Evolutionary conservation across 1,140 invertebrate genomes (phyloP).

Genomic region (Proctacanthus coquilletti): DNA sequence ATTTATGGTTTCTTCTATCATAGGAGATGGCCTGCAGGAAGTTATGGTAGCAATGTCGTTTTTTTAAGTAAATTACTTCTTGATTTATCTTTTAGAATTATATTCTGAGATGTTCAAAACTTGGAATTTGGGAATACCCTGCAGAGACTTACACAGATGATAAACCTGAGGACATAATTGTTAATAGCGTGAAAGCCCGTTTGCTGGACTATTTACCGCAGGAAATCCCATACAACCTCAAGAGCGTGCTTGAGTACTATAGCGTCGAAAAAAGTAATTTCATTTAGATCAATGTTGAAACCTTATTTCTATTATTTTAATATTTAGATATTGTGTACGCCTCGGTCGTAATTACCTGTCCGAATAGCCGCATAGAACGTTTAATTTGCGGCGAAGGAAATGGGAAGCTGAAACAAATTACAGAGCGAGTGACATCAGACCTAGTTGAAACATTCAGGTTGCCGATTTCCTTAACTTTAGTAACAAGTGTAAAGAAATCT

Average conservation of each 20-base stretch:
- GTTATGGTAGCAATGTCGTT: conserved; percentile 40
- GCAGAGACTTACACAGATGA: conserved; percentile 53
- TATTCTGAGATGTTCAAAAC: conserved; percentile 45
- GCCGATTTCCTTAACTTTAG: conserved; percentile 27
- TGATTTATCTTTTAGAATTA: conserved; percentile 46
- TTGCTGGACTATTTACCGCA: conserved; percentile 61
- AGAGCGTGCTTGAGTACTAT: conserved; percentile 49
- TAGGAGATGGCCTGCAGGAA: conserved; percentile 56
- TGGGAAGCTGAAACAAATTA: conserved; percentile 48
- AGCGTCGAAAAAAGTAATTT: conserved; percentile 35
- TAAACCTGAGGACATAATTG: conserved; percentile 46
- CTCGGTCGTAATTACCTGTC: conserved; percentile 45
- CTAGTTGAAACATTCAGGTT: conserved; percentile 28
- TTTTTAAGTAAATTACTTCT: conserved; percentile 2
- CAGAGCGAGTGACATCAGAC: conserved; percentile 33
- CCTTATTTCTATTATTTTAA: conserved; percentile 7
- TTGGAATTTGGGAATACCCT: conserved; percentile 48
- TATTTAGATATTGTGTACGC: conserved; percentile 41
- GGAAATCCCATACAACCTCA: conserved; percentile 67
- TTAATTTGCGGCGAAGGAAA: conserved; percentile 49
- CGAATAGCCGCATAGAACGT: conserved; percentile 39
- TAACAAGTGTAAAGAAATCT: conserved; percentile 10
- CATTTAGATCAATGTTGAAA: conserved; percentile 1
- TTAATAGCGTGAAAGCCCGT: conserved; percentile 57
- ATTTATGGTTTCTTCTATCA: conserved; percentile 77